phyloP scores from a whole-genome alignment of 2,888 invertebrate genomes.

The Cyclophora punctaria region DNA sequence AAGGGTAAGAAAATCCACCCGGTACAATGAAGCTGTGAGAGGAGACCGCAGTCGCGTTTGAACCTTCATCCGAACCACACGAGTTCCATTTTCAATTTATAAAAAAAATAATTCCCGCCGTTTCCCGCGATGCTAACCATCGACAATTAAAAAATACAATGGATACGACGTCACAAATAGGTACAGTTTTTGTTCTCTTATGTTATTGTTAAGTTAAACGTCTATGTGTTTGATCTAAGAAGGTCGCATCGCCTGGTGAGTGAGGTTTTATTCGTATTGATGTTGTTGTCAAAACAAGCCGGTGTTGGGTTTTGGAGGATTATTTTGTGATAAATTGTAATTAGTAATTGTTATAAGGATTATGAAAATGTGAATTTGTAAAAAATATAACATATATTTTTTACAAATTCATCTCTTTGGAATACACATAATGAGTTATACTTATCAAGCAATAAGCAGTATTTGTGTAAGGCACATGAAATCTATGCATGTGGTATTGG shows the following conservation, averaged over 20 bases:
- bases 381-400: too few relatives aligned
- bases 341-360: too few relatives aligned
- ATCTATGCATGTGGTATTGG: too few relatives aligned
- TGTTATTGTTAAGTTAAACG: slow-evolving; percentile 25
- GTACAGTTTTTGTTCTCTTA: slow-evolving; percentile 39
- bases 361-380: too few relatives aligned
- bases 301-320: too few relatives aligned
- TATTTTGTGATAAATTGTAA: too few relatives aligned
- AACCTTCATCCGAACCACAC: slow-evolving; percentile 21
- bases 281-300: slow-evolving; percentile 1
- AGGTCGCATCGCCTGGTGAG: slow-evolving; percentile 14
- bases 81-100: slow-evolving; percentile 2
- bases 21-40: slow-evolving; percentile 24
- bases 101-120: slow-evolving; percentile 30
- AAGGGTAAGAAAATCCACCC: slow-evolving; percentile 21
- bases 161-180: slow-evolving; percentile 51
- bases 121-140: slow-evolving; percentile 21
- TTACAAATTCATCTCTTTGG: too few relatives aligned
- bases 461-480: too few relatives aligned
- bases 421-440: too few relatives aligned
- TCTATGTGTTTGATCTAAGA: neutral
- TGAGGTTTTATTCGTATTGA: neutral
- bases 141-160: slow-evolving; percentile 51
- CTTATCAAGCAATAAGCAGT: too few relatives aligned
- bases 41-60: slow-evolving; percentile 30